Evolutionary conservation across 2,797 vertebrate species (phyloP).

Genomic region (Cyclura pinguis): DNA sequence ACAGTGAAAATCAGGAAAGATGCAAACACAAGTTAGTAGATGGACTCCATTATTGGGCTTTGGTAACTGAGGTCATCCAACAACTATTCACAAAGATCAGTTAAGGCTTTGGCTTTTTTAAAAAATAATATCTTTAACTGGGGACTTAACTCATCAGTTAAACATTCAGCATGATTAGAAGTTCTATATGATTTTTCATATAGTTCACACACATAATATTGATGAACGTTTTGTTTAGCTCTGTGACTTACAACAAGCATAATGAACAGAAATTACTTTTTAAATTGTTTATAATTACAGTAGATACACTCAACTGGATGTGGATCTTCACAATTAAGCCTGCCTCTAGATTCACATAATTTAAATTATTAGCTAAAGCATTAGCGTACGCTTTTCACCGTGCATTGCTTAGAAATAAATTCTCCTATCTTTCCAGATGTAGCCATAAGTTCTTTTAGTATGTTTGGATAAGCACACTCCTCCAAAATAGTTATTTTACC

Average conservation of each 20-base stretch:
- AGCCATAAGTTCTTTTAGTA: background rate
- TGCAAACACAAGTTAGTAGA: background rate
- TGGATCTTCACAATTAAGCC: constrained; percentile 42
- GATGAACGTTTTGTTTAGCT: constrained; percentile 42
- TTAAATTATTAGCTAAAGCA: constrained; percentile 37
- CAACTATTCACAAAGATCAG: background rate
- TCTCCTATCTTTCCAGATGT: background rate
- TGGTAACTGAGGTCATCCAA: background rate
- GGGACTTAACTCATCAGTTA: background rate
- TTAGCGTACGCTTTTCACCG: background rate
- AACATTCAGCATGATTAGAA: background rate
- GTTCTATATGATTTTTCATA: background rate
- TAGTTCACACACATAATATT: background rate
- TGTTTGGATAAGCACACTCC: background rate
- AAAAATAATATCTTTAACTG: background rate
- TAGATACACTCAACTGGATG: constrained; percentile 26
- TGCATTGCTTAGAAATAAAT: background rate
- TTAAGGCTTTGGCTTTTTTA: background rate
- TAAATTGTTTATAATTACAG: constrained; percentile 62
- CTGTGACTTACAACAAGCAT: constrained; percentile 33
- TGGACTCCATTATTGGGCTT: background rate
- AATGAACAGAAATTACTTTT: constrained; percentile 52
- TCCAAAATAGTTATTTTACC: no score
- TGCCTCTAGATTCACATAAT: constrained; percentile 29
- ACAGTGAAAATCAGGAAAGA: background rate